These are phyloP conservation scores for Nymphicus hollandicus DNA, from an alignment of 2,113 vertebrate species.

Conservation along the genomic window DNA sequence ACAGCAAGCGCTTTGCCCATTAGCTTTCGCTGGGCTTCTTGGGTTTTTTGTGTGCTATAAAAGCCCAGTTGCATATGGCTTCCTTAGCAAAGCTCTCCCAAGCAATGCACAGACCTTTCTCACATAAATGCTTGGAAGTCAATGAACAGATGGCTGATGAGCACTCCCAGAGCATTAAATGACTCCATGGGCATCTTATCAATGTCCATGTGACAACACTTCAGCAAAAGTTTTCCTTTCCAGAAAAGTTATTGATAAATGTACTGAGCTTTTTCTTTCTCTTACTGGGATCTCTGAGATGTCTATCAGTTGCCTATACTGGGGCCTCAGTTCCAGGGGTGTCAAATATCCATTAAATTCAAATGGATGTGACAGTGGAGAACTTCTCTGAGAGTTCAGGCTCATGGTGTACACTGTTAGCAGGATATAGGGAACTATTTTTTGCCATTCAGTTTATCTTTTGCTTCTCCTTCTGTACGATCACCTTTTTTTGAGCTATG, in stretches of 20 bases:
- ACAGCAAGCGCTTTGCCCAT: not conserved
- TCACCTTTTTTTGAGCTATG: not conserved
- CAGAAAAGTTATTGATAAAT: not conserved
- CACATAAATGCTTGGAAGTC: not conserved
- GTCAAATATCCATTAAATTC: not conserved
- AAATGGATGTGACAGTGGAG: not conserved
- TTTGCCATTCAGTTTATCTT: not conserved
- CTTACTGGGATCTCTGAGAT: not conserved
- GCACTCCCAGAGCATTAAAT: not conserved
- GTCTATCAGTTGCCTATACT: not conserved
- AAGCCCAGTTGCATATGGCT: not conserved
- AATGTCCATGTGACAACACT: not conserved
- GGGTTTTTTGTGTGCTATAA: not conserved
- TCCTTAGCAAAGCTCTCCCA: not conserved
- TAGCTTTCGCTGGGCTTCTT: not conserved
- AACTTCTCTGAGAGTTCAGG: not conserved
- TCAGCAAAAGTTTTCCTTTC: not conserved
- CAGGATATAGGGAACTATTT: not conserved
- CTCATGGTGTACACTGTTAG: not conserved
- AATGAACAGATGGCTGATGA: conserved; percentile 49
- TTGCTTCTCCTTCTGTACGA: not conserved
- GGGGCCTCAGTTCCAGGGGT: not conserved
- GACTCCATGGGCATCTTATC: not conserved
- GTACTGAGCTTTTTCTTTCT: not conserved
- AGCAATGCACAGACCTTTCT: not conserved